Conservation (phyloP, 2,113 vertebrate genomes). For the Mastomys natalensis region DNA sequence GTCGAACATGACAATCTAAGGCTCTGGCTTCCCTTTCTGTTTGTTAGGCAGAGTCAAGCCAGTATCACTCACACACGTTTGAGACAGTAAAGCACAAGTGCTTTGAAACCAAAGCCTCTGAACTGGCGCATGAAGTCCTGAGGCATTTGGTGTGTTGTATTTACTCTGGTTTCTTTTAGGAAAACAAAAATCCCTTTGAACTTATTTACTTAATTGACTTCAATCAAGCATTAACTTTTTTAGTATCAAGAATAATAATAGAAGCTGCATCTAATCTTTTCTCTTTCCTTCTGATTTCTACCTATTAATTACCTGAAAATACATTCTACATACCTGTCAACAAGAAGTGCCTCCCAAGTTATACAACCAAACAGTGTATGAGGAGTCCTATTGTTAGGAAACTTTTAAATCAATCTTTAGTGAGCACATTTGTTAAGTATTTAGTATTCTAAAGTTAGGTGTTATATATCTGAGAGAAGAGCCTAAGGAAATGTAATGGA, state of each 20-base stretch:
- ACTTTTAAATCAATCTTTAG: background rate
- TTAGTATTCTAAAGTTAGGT: background rate
- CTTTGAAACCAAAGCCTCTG: constrained; percentile 25
- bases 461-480: background rate
- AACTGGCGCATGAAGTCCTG: constrained; percentile 23
- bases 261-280: background rate
- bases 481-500: background rate
- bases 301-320: background rate
- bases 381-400: background rate
- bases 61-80: background rate
- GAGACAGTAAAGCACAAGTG: constrained; percentile 49
- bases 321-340: background rate
- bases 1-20: constrained; percentile 40
- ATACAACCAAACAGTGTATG: background rate
- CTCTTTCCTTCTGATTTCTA: background rate
- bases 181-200: constrained; percentile 33
- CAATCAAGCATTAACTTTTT: background rate
- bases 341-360: background rate
- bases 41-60: constrained; percentile 30
- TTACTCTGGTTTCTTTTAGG: constrained; percentile 11
- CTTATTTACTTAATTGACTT: background rate
- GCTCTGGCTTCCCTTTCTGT: constrained; percentile 46
- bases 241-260: background rate
- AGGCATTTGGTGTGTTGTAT: constrained; percentile 25
- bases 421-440: background rate